Evolutionary conservation across 2,888 invertebrate species (phyloP).

Genomic region (Polydrusus tereticollis): DNA sequence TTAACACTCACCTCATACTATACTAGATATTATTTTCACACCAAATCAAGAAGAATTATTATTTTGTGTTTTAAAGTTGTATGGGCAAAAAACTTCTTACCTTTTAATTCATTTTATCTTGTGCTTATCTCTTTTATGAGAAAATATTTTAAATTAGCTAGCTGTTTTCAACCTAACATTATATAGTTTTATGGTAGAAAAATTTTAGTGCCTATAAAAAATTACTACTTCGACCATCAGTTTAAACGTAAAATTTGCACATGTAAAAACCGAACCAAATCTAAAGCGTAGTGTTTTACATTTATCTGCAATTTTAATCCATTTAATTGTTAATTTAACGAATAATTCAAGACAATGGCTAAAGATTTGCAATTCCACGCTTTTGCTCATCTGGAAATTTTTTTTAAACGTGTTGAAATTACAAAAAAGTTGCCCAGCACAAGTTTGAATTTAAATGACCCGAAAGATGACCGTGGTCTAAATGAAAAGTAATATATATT

Average conservation of each 20-base stretch:
- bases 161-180: not conserved
- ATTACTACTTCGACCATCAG: not conserved
- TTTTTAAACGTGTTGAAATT: slow-evolving; percentile 3
- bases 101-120: too few species aligned
- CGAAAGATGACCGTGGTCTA: not conserved
- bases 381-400: slow-evolving; percentile 25
- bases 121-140: too few species aligned
- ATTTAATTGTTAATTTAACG: slow-evolving; percentile 38
- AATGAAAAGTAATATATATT: too few species aligned
- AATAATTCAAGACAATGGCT: slow-evolving; percentile 32
- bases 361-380: slow-evolving; percentile 32
- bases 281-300: slow-evolving; percentile 23
- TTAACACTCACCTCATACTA: too few species aligned
- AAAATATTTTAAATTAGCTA: too few species aligned
- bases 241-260: slow-evolving; percentile 66
- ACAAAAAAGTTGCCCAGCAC: not conserved
- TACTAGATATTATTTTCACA: too few species aligned
- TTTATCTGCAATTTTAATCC: slow-evolving; percentile 29
- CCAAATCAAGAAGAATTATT: too few species aligned
- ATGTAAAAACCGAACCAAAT: slow-evolving; percentile 13
- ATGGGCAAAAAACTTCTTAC: too few species aligned
- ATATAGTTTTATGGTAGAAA: too few species aligned
- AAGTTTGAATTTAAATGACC: slow-evolving; percentile 21
- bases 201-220: not conserved
- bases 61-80: too few species aligned